phyloP scores from a whole-genome alignment of 35 echinoderm and acorn worm species.

The Apostichopus japonicus region DNA sequence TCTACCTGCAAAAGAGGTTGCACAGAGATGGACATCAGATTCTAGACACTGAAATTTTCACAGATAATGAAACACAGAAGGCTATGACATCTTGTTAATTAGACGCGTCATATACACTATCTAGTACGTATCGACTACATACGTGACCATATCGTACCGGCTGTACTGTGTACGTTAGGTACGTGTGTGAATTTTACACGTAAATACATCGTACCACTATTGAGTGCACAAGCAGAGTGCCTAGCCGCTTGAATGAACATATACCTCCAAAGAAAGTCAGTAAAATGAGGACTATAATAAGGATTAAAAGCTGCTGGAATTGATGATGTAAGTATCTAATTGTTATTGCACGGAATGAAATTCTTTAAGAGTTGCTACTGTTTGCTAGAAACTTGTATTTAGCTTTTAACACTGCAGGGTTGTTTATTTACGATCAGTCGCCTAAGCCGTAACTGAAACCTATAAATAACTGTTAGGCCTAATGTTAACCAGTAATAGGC shows the following conservation, averaged over 20 bases:
- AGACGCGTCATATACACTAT: background rate
- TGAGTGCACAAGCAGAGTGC: background rate
- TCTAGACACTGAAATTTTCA: too few relatives aligned
- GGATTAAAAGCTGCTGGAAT: slow-evolving; percentile 3
- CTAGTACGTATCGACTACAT: background rate
- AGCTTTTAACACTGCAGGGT: too few relatives aligned
- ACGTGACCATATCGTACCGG: background rate
- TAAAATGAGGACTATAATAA: slow-evolving; percentile 47
- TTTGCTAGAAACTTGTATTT: too few relatives aligned
- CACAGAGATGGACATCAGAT: too few relatives aligned
- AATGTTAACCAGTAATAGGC: too few relatives aligned
- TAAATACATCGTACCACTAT: slow-evolving; percentile 7
- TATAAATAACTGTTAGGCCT: too few relatives aligned
- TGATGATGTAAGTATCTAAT: slow-evolving; percentile 16
- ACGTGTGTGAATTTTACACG: background rate
- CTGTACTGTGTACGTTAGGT: background rate
- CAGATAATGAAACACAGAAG: too few relatives aligned
- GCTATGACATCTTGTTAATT: background rate
- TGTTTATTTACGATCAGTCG: too few relatives aligned
- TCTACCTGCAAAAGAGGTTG: too few relatives aligned
- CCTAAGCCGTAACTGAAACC: too few relatives aligned
- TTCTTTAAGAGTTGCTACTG: too few relatives aligned
- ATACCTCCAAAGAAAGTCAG: background rate
- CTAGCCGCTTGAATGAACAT: background rate
- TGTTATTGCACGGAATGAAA: background rate